phyloP scores from a whole-genome alignment of 2,113 vertebrate species.

The Clarias batrachus region DNA sequence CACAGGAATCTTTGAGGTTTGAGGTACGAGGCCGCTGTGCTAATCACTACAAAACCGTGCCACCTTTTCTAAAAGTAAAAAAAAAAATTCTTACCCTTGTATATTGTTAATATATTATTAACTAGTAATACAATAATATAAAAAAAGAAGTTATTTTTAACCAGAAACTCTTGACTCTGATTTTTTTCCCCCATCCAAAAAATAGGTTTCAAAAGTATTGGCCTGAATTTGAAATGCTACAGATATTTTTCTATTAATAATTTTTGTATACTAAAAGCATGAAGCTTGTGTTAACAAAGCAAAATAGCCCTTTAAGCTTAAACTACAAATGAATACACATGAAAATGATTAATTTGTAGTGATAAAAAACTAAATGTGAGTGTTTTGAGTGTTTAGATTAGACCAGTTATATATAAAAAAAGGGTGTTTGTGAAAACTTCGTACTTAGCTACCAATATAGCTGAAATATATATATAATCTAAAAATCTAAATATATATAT shows the following conservation, averaged over 20 bases:
- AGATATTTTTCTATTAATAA: neutral
- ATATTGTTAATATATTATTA: too few species aligned
- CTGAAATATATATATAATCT: too few species aligned
- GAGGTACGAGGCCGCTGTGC: too few species aligned
- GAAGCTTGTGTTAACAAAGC: neutral
- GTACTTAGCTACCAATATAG: neutral
- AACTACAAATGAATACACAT: neutral
- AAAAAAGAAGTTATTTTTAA: too few species aligned
- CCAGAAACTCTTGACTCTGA: neutral
- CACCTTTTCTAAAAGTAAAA: too few species aligned
- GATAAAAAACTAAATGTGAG: neutral
- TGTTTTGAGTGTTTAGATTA: neutral
- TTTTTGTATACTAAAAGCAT: neutral
- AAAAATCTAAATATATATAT: too few species aligned
- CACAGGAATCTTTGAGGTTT: too few species aligned
- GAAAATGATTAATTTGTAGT: neutral
- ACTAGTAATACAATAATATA: too few species aligned
- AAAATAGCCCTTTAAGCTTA: neutral
- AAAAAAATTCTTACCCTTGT: too few species aligned
- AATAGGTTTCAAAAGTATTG: neutral
- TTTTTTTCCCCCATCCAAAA: neutral
- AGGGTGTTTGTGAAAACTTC: neutral
- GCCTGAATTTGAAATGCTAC: neutral
- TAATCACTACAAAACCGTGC: too few species aligned
- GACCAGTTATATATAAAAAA: neutral